Evolutionary conservation across 2,113 vertebrate genomes (phyloP).

Genomic region (human): DNA sequence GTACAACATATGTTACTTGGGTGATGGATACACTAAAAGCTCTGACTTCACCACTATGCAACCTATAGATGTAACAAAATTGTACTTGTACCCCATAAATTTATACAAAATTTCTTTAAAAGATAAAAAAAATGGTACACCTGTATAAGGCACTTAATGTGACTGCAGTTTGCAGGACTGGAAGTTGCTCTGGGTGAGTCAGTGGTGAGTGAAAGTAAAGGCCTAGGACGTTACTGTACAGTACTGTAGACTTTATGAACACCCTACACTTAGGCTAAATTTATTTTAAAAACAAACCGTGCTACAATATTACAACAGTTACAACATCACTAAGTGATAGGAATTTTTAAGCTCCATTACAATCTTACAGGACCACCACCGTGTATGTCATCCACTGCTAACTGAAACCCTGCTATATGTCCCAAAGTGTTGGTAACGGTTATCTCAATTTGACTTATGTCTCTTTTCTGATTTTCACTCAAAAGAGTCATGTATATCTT

Average conservation of each 20-base stretch:
- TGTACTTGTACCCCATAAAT: no score
- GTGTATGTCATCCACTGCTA: no score
- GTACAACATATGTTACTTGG: no score
- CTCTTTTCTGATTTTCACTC: not conserved
- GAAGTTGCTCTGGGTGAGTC: not conserved
- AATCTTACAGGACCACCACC: not conserved
- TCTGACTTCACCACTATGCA: no score
- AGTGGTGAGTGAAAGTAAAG: not conserved
- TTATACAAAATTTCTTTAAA: not conserved
- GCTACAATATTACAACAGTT: not conserved
- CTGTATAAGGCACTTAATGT: not conserved
- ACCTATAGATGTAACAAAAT: no score
- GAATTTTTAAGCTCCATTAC: not conserved
- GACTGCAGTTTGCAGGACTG: not conserved
- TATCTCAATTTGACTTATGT: not conserved
- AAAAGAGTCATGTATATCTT: not conserved
- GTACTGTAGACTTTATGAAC: not conserved
- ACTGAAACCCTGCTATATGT: not conserved
- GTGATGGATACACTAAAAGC: no score
- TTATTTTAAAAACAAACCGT: not conserved
- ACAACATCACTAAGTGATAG: not conserved
- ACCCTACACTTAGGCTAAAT: not conserved
- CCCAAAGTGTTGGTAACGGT: not conserved
- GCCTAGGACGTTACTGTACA: not conserved
- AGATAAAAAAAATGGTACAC: not conserved